Percentiles rank a stretch among this genome's conserved stretches.
These are phyloP conservation scores for Drosophila subsilvestris DNA, from an alignment of 2,888 invertebrate species.

Conservation along the genomic window DNA sequence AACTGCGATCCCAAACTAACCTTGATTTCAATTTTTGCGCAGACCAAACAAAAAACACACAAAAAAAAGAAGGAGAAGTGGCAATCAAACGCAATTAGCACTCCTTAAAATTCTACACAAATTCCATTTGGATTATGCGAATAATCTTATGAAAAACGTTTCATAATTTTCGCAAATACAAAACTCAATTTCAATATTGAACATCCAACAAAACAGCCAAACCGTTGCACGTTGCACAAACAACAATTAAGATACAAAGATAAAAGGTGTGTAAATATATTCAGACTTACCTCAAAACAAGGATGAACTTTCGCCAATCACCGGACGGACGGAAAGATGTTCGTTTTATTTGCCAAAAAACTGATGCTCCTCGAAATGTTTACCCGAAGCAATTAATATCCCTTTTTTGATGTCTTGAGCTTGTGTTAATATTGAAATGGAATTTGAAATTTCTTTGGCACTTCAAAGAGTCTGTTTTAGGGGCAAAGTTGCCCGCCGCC, in stretches of 20 bases:
- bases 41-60: constrained; percentile 5
- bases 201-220: constrained; percentile 12
- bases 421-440: constrained; percentile 65
- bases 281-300: constrained; percentile 12
- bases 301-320: constrained; percentile 17
- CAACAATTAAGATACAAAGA: constrained; percentile 32
- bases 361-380: constrained; percentile 39
- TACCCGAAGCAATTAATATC: constrained; percentile 57
- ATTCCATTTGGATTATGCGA: no score
- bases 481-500: background rate
- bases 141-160: no score
- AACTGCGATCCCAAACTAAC: constrained; percentile 32
- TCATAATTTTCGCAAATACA: background rate
- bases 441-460: constrained; percentile 40
- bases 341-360: constrained; percentile 27
- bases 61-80: background rate
- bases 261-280: constrained; percentile 15
- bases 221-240: constrained; percentile 31
- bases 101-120: background rate
- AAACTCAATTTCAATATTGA: constrained; percentile 7
- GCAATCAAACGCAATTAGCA: background rate
- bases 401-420: constrained; percentile 63
- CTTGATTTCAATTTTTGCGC: constrained; percentile 24
- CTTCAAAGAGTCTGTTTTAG: constrained; percentile 60
- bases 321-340: constrained; percentile 4